Conservation (phyloP, 2,113 vertebrate species). For the Sinocyclocheilus maitianheensis region DNA sequence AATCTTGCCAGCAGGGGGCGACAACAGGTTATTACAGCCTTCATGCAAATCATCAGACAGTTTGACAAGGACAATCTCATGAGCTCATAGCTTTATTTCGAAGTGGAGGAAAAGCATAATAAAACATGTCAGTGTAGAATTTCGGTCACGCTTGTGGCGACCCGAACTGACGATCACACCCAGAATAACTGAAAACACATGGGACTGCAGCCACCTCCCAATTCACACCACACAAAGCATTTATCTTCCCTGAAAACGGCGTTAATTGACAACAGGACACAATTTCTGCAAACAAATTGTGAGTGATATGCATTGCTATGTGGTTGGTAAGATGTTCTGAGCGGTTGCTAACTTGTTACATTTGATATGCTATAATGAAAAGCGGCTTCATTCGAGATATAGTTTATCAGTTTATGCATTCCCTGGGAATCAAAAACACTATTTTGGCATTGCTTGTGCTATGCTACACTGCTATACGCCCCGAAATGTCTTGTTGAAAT, state of each 20-base stretch:
- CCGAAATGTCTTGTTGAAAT: background rate
- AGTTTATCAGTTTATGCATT: background rate
- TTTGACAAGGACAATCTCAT: background rate
- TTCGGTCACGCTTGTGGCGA: background rate
- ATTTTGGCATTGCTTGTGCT: background rate
- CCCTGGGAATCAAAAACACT: background rate
- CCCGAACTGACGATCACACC: conserved; percentile 20
- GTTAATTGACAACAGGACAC: background rate
- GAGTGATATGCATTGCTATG: background rate
- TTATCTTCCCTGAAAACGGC: background rate
- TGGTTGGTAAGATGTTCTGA: background rate
- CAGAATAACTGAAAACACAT: conserved; percentile 30
- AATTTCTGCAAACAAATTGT: background rate
- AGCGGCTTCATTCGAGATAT: background rate
- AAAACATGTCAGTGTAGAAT: conserved; percentile 20
- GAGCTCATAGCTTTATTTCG: background rate
- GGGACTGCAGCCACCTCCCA: background rate
- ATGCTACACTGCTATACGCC: background rate
- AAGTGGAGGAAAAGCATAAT: background rate
- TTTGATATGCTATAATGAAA: background rate
- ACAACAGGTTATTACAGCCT: conserved; percentile 2
- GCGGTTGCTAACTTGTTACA: background rate
- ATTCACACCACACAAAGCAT: background rate
- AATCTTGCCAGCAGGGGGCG: conserved; percentile 47
- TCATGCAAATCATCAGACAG: background rate